phyloP scores from a whole-genome alignment of 2,113 vertebrate genomes.

The Eulemur macaco region DNA sequence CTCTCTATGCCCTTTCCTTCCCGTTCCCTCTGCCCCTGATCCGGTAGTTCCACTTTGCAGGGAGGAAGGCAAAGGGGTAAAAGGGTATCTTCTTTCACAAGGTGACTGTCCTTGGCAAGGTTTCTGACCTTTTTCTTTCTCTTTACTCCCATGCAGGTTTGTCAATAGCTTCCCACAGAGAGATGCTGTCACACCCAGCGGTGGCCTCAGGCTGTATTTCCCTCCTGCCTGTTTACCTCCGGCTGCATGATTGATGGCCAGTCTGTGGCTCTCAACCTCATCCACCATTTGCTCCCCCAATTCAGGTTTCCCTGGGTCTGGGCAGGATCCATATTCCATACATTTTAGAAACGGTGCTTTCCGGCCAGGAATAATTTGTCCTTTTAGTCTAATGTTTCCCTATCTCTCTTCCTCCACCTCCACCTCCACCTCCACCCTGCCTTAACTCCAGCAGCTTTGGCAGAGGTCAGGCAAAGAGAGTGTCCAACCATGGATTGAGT shows the following conservation, averaged over 20 bases:
- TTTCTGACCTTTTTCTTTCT: slow-evolving; percentile 9
- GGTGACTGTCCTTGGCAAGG: neutral
- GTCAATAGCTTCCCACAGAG: neutral
- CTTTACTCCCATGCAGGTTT: neutral
- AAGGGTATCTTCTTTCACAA: neutral
- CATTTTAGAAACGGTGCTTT: neutral
- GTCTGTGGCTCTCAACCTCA: neutral
- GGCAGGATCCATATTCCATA: neutral
- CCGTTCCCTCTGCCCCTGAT: neutral
- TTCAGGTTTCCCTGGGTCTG: neutral
- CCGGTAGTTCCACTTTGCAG: neutral
- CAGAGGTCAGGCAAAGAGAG: neutral
- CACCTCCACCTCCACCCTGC: neutral
- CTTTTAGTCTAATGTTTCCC: neutral
- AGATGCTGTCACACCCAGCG: neutral
- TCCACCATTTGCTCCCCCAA: neutral
- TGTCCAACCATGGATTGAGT: neutral
- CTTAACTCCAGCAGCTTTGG: neutral
- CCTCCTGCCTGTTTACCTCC: neutral
- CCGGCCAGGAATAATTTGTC: neutral
- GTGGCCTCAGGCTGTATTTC: neutral
- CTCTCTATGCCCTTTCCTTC: neutral
- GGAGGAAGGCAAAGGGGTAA: neutral
- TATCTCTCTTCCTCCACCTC: neutral
- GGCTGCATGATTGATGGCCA: slow-evolving; percentile 8